phyloP scores from a whole-genome alignment of 1,140 invertebrate genomes.

The Homarus americanus region DNA sequence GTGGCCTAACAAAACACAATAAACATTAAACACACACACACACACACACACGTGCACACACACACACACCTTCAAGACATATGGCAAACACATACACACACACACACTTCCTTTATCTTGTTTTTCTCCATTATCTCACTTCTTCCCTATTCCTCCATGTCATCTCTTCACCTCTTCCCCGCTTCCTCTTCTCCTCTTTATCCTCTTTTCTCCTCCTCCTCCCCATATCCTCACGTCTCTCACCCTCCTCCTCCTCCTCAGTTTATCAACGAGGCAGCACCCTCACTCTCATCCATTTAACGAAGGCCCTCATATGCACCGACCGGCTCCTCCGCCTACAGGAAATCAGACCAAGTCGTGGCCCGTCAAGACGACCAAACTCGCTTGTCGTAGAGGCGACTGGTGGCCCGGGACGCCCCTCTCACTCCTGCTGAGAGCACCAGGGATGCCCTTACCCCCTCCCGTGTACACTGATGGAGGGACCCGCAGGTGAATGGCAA shows the following conservation, averaged over 20 bases:
- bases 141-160: background rate
- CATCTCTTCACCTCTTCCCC: background rate
- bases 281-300: constrained; percentile 24
- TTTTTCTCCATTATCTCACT: background rate
- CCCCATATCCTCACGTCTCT: too few relatives aligned
- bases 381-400: background rate
- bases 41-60: too few relatives aligned
- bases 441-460: constrained; percentile 10
- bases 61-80: too few relatives aligned
- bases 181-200: background rate
- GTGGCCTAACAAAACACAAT: too few relatives aligned
- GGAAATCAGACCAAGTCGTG: background rate
- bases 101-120: background rate
- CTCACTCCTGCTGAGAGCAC: constrained; percentile 20
- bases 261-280: constrained; percentile 27
- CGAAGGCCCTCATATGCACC: background rate
- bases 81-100: too few relatives aligned
- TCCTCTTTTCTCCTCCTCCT: background rate
- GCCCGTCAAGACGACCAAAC: background rate
- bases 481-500: constrained; percentile 40
- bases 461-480: constrained; percentile 35
- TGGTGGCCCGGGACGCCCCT: background rate
- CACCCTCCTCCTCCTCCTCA: constrained; percentile 7
- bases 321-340: background rate
- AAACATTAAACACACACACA: too few relatives aligned